These are phyloP conservation scores for Archaeoteleia sp. DNA, from an alignment of 2,888 invertebrate genomes.

Conservation along the genomic window DNA sequence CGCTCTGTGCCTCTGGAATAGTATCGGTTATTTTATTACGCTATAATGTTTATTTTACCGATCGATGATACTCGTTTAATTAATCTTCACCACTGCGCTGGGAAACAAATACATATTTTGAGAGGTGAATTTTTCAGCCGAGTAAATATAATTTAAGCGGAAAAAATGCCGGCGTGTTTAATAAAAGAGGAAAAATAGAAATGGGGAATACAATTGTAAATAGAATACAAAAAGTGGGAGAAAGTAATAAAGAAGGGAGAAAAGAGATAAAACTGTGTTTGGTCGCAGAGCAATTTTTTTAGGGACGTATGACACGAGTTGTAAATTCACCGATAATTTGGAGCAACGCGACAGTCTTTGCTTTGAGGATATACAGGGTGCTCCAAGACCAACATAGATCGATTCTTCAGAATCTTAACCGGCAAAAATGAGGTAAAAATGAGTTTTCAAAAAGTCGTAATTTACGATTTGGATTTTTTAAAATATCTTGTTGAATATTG, in stretches of 20 bases:
- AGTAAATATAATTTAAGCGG: slow-evolving; percentile 32
- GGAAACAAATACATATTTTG: slow-evolving; percentile 39
- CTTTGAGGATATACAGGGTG: too few species aligned
- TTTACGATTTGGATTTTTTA: too few species aligned
- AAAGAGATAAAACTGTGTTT: slow-evolving; percentile 14
- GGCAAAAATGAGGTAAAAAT: too few species aligned
- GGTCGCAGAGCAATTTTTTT: slow-evolving; percentile 11
- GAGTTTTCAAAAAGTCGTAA: too few species aligned
- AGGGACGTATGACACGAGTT: slow-evolving; percentile 16
- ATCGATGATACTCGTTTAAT: slow-evolving; percentile 48
- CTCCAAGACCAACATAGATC: too few species aligned
- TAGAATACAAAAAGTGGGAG: slow-evolving; percentile 14
- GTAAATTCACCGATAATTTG: slow-evolving; percentile 47
- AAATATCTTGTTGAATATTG: too few species aligned
- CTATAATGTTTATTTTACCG: slow-evolving; percentile 40
- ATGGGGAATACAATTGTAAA: too few species aligned
- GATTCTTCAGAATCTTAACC: too few species aligned
- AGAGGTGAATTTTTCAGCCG: slow-evolving; percentile 27
- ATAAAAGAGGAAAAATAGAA: slow-evolving; percentile 19
- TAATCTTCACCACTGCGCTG: slow-evolving; percentile 30
- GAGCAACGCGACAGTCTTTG: slow-evolving; percentile 25
- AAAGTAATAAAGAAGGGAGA: slow-evolving; percentile 14
- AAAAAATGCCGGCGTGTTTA: slow-evolving; percentile 35
- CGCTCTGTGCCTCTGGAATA: slow-evolving; percentile 21
- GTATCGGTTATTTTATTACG: slow-evolving; percentile 22